phyloP scores from a whole-genome alignment of 2,888 invertebrate genomes.

The Thymelicus sylvestris region DNA sequence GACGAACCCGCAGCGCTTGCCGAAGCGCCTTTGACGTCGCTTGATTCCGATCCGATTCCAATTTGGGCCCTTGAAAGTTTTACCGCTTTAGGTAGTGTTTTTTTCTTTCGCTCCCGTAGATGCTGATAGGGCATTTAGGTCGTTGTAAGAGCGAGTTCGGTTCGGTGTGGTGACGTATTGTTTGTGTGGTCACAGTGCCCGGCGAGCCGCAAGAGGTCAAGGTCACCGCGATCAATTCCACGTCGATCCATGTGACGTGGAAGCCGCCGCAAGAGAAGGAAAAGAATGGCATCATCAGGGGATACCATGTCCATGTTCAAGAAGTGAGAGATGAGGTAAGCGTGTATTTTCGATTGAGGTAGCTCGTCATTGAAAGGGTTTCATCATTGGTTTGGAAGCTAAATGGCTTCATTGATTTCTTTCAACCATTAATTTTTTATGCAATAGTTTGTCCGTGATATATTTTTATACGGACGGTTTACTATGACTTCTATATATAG shows the following conservation, averaged over 20 bases:
- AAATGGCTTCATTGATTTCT: no score
- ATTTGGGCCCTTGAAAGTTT: conserved; percentile 63
- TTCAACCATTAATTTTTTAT: no score
- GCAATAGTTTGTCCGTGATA: no score
- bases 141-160: conserved; percentile 54
- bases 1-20: conserved; percentile 53
- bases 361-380: no score
- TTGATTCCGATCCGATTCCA: conserved; percentile 57
- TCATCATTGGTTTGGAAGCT: no score
- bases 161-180: conserved; percentile 54
- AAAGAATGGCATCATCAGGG: conserved; percentile 97
- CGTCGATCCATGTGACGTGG: conserved; percentile 98
- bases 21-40: conserved; percentile 61
- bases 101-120: conserved; percentile 75
- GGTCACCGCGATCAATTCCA: conserved; percentile 95
- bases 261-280: conserved; percentile 96
- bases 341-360: neutral
- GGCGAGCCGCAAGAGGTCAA: conserved; percentile 98
- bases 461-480: no score
- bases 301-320: conserved; percentile 98
- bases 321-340: conserved; percentile 93
- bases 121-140: conserved; percentile 85
- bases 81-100: conserved; percentile 71
- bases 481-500: no score
- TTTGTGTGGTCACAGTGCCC: conserved; percentile 91